Conservation (phyloP, 2,888 invertebrate genomes). For the Petrolisthes manimaculis region DNA sequence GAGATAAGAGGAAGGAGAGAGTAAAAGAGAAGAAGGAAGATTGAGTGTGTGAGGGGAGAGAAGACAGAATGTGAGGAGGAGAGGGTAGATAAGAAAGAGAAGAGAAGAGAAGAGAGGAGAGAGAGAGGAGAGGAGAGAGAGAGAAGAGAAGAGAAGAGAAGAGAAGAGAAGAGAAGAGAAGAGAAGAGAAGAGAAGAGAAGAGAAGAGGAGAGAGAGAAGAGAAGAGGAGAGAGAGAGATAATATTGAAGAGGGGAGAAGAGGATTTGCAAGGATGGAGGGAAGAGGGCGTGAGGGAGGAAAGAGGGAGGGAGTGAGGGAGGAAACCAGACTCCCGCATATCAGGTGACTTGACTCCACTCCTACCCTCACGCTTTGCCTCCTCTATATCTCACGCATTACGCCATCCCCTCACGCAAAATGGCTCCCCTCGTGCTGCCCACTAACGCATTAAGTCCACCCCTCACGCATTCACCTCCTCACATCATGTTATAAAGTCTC, state of each 20-base stretch:
- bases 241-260: background rate
- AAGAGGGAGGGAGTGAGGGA: background rate
- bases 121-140: background rate
- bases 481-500: too few species aligned
- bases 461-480: too few species aligned
- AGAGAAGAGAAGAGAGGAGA: background rate
- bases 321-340: background rate
- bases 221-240: background rate
- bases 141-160: slow-evolving; percentile 2
- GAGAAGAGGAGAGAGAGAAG: background rate
- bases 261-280: background rate
- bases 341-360: too few species aligned
- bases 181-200: background rate
- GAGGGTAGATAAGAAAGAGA: background rate
- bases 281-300: background rate
- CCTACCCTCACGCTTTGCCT: too few species aligned
- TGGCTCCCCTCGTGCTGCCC: too few species aligned
- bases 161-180: background rate
- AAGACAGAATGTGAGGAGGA: background rate
- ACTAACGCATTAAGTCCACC: too few species aligned
- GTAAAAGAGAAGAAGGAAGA: background rate
- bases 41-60: background rate
- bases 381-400: too few species aligned
- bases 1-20: background rate
- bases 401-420: too few species aligned